These are phyloP conservation scores for Rostratula benghalensis DNA, from an alignment of 2,113 vertebrate species.

Conservation along the genomic window DNA sequence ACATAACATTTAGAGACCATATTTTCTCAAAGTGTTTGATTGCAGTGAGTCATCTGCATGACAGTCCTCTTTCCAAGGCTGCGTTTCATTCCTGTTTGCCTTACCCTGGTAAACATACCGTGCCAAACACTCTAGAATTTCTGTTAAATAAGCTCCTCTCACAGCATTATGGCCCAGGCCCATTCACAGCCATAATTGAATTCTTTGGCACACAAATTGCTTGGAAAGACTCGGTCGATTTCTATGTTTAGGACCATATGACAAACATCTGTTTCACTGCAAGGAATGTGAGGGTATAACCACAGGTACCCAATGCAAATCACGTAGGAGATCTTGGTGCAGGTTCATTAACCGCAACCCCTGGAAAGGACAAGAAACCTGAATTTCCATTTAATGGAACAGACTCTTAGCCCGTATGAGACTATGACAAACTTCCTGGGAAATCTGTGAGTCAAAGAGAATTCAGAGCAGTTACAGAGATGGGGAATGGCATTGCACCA, in stretches of 20 bases:
- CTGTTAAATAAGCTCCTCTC: neutral
- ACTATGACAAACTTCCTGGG: neutral
- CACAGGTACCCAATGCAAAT: neutral
- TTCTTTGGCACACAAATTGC: neutral
- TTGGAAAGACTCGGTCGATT: neutral
- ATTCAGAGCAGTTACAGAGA: neutral
- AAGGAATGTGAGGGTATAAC: neutral
- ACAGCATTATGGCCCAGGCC: neutral
- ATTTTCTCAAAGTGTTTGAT: constrained; percentile 32
- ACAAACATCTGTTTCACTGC: constrained; percentile 37
- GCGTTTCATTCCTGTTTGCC: neutral
- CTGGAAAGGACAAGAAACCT: neutral
- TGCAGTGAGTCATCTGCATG: constrained; percentile 8
- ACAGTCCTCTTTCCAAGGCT: neutral
- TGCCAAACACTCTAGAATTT: constrained; percentile 22
- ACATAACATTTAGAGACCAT: constrained; percentile 5
- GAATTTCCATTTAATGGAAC: neutral
- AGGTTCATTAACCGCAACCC: neutral
- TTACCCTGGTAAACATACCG: neutral
- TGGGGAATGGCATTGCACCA: neutral
- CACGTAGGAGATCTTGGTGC: neutral
- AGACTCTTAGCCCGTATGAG: neutral
- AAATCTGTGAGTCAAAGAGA: neutral
- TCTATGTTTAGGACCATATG: neutral
- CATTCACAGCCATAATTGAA: neutral